These are phyloP conservation scores for Cybosia mesomella DNA, from an alignment of 2,888 invertebrate genomes.

Conservation along the genomic window DNA sequence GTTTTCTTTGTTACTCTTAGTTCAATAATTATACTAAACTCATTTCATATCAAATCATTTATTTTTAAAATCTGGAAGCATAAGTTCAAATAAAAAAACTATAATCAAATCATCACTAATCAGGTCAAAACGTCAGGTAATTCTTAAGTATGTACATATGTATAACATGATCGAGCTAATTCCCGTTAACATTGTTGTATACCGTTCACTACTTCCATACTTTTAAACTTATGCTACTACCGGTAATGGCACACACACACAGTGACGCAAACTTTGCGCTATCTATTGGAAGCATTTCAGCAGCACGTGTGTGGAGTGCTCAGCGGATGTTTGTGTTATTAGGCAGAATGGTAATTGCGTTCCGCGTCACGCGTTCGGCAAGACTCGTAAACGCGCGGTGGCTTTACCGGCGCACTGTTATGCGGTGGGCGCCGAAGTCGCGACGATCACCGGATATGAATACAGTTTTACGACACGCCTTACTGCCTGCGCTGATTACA, in stretches of 20 bases:
- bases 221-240: background rate
- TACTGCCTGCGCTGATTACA: constrained; percentile 20
- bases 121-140: no score
- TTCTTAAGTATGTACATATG: no score
- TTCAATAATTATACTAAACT: no score
- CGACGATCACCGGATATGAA: constrained; percentile 17
- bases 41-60: no score
- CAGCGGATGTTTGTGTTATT: background rate
- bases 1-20: background rate
- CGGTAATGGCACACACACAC: background rate
- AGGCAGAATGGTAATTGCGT: background rate
- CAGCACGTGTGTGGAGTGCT: background rate
- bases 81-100: no score
- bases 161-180: no score
- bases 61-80: no score
- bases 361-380: background rate
- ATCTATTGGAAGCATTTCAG: background rate
- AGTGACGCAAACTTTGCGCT: background rate
- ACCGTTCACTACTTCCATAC: background rate
- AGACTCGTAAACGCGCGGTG: constrained; percentile 11
- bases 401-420: background rate
- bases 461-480: constrained; percentile 20
- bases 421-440: background rate
- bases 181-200: no score
- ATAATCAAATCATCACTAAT: no score